Conservation (phyloP, 2,113 vertebrate species). For the Phoenicopterus ruber region DNA sequence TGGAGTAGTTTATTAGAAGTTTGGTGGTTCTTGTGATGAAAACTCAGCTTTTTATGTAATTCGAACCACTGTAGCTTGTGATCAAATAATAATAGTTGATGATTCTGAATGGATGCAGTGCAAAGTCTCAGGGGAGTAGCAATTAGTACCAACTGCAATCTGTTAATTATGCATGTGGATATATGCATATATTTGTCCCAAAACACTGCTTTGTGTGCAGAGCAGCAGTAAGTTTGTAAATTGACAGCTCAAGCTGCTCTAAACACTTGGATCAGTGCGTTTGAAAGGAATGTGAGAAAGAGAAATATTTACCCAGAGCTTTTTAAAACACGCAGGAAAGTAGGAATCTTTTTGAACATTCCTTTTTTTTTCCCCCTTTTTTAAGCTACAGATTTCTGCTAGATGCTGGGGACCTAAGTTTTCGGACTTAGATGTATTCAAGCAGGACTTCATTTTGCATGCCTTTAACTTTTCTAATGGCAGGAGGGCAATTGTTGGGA, state of each 20-base stretch:
- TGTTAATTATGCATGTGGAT: neutral
- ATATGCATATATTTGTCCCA: neutral
- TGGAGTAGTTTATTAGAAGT: neutral
- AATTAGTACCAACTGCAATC: neutral
- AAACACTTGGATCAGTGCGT: neutral
- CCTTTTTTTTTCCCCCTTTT: too few relatives aligned
- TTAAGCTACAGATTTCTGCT: neutral
- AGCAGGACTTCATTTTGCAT: neutral
- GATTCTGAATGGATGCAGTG: neutral
- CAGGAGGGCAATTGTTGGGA: neutral
- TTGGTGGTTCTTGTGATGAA: neutral
- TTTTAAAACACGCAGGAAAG: neutral
- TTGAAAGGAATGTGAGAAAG: neutral
- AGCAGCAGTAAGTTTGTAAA: neutral
- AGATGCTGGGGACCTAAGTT: neutral
- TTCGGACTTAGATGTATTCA: fast-evolving
- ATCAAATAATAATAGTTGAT: neutral
- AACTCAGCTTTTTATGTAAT: neutral
- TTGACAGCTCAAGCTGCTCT: neutral
- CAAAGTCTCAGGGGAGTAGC: neutral
- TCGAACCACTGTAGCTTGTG: neutral
- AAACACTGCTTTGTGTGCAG: neutral
- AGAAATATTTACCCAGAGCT: neutral
- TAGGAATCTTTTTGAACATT: neutral
- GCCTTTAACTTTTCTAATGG: neutral